Conservation (phyloP, 1,140 invertebrate genomes). For the Pseudomyrmex pallidus region DNA sequence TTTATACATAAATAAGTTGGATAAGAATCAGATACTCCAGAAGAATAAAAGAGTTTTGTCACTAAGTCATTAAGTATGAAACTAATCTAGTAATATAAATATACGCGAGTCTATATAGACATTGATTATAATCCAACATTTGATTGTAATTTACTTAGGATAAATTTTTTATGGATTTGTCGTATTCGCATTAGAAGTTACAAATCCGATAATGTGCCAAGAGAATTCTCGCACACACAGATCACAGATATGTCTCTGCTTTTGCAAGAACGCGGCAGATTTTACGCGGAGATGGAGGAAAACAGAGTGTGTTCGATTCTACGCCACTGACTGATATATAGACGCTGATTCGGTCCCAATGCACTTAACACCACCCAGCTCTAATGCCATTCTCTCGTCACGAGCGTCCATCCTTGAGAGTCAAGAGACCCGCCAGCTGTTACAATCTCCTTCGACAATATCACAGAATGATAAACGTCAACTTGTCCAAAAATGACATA, state of each 20-base stretch:
- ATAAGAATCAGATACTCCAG: no score
- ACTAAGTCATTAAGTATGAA: no score
- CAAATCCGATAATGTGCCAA: not conserved
- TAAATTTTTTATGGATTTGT: not conserved
- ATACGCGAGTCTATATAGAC: no score
- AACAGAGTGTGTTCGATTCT: slow-evolving; percentile 40
- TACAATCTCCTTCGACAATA: slow-evolving; percentile 62
- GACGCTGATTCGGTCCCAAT: slow-evolving; percentile 65
- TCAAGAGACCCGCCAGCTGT: slow-evolving; percentile 68
- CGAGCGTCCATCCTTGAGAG: slow-evolving; percentile 68
- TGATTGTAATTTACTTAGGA: not conserved
- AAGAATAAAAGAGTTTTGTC: no score
- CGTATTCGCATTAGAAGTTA: not conserved
- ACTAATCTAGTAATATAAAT: not conserved
- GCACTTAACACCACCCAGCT: slow-evolving; percentile 72
- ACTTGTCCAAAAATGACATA: slow-evolving; percentile 54
- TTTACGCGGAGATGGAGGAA: slow-evolving; percentile 51
- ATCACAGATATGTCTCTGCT: not conserved
- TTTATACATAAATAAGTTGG: no score
- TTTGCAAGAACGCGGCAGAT: slow-evolving; percentile 31
- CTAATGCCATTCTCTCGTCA: slow-evolving; percentile 73
- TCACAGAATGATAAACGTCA: slow-evolving; percentile 43
- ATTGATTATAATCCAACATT: not conserved
- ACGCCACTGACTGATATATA: slow-evolving; percentile 65
- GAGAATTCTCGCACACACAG: not conserved